Conservation (phyloP, 2,797 vertebrate species). For the Scolopax rusticola region DNA sequence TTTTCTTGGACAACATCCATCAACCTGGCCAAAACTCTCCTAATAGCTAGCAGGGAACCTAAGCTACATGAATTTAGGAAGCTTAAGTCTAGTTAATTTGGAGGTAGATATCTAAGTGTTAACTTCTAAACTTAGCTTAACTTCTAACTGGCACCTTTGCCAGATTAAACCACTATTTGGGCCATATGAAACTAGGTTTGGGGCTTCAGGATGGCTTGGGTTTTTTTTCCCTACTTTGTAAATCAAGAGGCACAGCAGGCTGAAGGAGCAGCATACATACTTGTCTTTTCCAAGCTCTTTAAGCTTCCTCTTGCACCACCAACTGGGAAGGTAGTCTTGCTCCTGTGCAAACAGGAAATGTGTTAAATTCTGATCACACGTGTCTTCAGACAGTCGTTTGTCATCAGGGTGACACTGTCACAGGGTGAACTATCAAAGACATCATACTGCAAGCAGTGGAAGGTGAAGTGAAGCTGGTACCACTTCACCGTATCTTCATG, state of each 20-base stretch:
- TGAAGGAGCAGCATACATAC: neutral
- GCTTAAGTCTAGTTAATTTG: neutral
- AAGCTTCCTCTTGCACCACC: neutral
- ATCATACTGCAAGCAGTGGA: no score
- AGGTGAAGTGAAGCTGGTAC: neutral
- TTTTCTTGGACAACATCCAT: conserved; percentile 33
- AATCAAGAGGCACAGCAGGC: neutral
- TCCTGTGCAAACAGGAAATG: neutral
- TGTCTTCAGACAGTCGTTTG: neutral
- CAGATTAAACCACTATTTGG: neutral
- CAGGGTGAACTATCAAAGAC: neutral
- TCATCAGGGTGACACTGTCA: neutral
- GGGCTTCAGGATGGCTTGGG: neutral
- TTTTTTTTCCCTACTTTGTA: neutral
- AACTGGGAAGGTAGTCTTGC: neutral
- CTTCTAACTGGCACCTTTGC: neutral
- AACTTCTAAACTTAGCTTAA: neutral
- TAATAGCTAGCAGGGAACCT: neutral
- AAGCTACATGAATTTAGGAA: neutral
- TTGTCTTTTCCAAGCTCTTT: neutral
- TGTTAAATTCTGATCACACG: neutral
- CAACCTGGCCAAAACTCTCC: neutral
- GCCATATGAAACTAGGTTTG: neutral
- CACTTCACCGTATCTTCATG: neutral
- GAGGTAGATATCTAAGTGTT: neutral